Evolutionary conservation across 2,888 invertebrate species (phyloP).

Genomic region (Pogonocherus hispidulus): DNA sequence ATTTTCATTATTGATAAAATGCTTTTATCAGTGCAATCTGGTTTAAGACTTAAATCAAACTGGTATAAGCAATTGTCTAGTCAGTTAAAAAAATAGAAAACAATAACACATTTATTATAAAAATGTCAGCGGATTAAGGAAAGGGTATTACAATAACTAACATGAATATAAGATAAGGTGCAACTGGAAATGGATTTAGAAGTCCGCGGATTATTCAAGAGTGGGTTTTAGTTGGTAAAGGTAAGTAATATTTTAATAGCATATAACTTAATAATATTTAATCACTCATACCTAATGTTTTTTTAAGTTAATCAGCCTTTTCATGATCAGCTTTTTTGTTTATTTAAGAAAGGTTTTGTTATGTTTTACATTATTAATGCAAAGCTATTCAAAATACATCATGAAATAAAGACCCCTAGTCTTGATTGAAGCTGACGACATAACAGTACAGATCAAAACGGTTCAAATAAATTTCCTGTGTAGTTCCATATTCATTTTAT

Average conservation of each 20-base stretch:
- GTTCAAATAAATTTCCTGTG: no score
- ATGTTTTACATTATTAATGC: no score
- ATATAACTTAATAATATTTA: no score
- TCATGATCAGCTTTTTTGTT: no score
- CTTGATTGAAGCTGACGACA: no score
- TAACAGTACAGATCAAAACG: no score
- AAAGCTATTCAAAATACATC: no score
- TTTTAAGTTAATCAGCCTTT: no score
- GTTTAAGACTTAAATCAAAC: background rate
- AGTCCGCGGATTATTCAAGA: background rate
- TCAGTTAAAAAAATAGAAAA: background rate
- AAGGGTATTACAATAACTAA: background rate
- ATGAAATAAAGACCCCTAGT: no score
- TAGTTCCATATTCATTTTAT: no score
- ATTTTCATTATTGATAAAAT: background rate
- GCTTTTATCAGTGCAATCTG: background rate
- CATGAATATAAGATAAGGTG: background rate
- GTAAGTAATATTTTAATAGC: background rate
- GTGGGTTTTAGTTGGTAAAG: background rate
- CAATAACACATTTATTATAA: background rate
- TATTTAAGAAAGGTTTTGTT: no score
- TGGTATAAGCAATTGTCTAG: background rate
- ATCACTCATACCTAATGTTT: no score
- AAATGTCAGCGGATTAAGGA: background rate
- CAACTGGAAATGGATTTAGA: background rate